Percentiles rank a stretch among this genome's conserved stretches.
These are phyloP conservation scores for Antechinus stuartii DNA, from an alignment of 2,113 vertebrate species.

Conservation along the genomic window DNA sequence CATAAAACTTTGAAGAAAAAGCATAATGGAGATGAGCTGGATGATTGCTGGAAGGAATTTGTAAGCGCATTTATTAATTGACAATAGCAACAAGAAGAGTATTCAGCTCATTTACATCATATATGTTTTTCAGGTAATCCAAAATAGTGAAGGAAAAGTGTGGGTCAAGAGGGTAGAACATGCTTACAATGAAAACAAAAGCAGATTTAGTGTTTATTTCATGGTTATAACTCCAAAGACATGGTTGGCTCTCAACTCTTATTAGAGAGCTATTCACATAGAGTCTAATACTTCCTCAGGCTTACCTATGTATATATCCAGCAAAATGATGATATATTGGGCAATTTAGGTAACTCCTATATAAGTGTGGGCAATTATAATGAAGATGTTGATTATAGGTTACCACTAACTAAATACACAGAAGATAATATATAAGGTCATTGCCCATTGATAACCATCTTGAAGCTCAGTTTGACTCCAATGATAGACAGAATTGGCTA, in stretches of 20 bases:
- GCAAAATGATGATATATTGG: not conserved
- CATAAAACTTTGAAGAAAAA: not conserved
- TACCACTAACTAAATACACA: not conserved
- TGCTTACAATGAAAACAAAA: not conserved
- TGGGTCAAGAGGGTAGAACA: constrained; percentile 26
- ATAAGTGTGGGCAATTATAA: not conserved
- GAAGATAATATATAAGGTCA: not conserved
- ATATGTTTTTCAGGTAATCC: not conserved
- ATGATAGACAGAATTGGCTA: not conserved
- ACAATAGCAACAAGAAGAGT: not conserved
- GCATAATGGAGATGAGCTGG: not conserved
- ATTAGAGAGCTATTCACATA: not conserved
- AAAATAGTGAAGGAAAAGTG: not conserved
- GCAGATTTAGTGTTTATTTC: not conserved
- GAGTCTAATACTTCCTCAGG: not conserved
- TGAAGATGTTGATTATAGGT: not conserved
- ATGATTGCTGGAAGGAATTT: not conserved
- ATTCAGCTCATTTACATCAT: not conserved
- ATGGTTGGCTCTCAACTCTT: not conserved
- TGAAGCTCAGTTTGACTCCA: not conserved
- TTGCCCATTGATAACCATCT: not conserved
- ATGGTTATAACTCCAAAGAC: not conserved
- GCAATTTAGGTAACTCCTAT: not conserved
- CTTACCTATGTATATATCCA: not conserved
- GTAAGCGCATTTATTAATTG: not conserved